phyloP scores from a whole-genome alignment of 2,797 vertebrate genomes.

The Pelochelys cantorii region DNA sequence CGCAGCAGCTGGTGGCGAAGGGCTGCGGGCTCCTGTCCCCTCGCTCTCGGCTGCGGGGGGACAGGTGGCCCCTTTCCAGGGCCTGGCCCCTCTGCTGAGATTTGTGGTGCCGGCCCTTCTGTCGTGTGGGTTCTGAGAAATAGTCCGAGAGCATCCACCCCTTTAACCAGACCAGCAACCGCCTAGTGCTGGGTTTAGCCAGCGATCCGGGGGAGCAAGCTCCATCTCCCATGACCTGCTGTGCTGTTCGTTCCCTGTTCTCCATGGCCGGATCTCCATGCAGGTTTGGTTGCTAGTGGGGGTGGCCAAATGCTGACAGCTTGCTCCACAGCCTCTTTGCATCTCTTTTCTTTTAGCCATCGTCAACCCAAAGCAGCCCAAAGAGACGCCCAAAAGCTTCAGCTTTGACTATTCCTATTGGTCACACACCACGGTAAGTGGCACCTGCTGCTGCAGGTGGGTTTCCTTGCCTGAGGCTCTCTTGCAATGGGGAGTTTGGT shows the following conservation, averaged over 20 bases:
- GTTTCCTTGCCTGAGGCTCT: neutral
- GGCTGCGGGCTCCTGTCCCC: neutral
- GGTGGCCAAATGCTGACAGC: neutral
- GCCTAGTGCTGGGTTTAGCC: neutral
- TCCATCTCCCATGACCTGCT: neutral
- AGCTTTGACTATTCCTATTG: conserved; percentile 99
- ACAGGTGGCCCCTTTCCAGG: neutral
- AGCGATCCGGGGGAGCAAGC: neutral
- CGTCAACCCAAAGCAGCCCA: conserved; percentile 95
- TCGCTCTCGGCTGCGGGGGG: neutral
- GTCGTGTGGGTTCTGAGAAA: neutral
- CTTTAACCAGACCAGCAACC: neutral
- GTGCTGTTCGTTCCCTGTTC: too few species aligned
- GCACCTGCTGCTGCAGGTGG: fast-evolving
- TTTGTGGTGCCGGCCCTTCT: neutral
- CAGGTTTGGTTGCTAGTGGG: neutral
- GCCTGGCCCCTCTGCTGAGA: neutral
- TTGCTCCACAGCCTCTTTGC: neutral
- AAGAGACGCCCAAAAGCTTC: conserved; percentile 97
- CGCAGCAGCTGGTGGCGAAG: neutral
- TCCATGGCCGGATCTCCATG: neutral
- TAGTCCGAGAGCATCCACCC: neutral
- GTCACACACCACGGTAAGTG: conserved; percentile 95
- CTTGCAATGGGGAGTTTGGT: neutral
- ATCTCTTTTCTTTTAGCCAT: conserved; percentile 86